phyloP scores from a whole-genome alignment of 1,140 invertebrate species.

The Drosophila ambigua region DNA sequence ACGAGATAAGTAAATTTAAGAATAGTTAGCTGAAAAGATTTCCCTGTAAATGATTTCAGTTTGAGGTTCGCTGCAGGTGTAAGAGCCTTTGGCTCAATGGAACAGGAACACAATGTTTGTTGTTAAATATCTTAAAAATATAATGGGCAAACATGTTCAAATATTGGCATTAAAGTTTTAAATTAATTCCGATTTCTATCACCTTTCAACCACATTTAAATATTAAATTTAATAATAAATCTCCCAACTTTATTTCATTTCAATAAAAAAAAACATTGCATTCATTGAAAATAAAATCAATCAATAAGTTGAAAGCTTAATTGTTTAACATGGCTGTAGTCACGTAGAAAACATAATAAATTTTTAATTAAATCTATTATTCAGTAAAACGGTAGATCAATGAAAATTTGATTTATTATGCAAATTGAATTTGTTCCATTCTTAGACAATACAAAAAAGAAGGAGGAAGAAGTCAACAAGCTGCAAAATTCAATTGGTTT shows the following conservation, averaged over 20 bases:
- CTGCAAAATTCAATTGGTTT: slow-evolving; percentile 23
- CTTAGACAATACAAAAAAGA: slow-evolving; percentile 53
- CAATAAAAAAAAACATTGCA: neutral
- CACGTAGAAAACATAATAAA: slow-evolving; percentile 21
- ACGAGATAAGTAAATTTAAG: neutral
- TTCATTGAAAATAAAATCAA: too few relatives aligned
- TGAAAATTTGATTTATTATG: slow-evolving; percentile 59
- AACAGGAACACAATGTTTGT: too few relatives aligned
- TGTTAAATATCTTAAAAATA: too few relatives aligned
- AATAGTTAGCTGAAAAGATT: neutral
- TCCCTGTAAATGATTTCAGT: too few relatives aligned
- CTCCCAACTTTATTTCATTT: too few relatives aligned
- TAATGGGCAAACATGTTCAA: too few relatives aligned
- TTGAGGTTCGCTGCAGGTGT: too few relatives aligned
- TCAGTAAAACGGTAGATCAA: slow-evolving; percentile 11
- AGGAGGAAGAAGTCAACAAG: slow-evolving; percentile 61
- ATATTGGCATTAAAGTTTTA: too few relatives aligned
- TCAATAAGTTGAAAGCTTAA: slow-evolving; percentile 4
- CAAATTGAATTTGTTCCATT: slow-evolving; percentile 56
- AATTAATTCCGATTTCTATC: too few relatives aligned
- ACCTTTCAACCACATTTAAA: neutral
- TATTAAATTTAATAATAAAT: neutral
- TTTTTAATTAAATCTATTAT: slow-evolving; percentile 35
- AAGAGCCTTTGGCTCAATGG: too few relatives aligned
- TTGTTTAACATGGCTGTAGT: slow-evolving; percentile 21